Base-by-base conservation (phyloP, 2,888 invertebrate genomes). In the Plebejus melissa region DNA sequence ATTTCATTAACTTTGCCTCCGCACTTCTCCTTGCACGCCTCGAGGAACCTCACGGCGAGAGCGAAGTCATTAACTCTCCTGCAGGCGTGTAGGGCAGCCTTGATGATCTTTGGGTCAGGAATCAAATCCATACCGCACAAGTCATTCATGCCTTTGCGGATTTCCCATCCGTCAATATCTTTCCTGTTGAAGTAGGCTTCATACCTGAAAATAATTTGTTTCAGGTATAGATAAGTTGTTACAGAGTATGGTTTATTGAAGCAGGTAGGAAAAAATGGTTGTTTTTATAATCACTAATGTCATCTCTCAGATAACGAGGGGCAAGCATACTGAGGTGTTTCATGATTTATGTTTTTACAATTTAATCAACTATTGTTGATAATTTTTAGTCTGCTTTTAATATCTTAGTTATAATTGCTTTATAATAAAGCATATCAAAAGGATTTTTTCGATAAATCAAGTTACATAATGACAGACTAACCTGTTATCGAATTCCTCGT, bases 151-250 rank as follows among this genome's bases (percentile, higher is more conserved):
- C 96, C 98, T 87, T 98, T 97, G 77, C 99, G 96, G 82, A 98
- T 94, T 93, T 98, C 98, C 99, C 99, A 99, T 75, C 97, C 97
- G 89, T 98, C 98, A 86, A 99, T 97, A 83, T 98, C 97, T 78
- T 95, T 93, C 78, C 97, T 96, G 88, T 96, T 97, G 94, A 99
- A 98, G 90, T 95, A 98, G 69, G 95, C 94, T 86, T 96, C 97
- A 87, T 97, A 98, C 86, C 96, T 95, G 88, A 70, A 90, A 90
- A 74, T 32, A 28, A 75, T 76, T 28, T 54, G 38, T 57, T 36
- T 4, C 22, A 28, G 16, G 7, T 60, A 28, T 28, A 28, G 16
- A 58, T n/a, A 58, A 22, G 16, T 58, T 11, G 9, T 22, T 6
- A 22, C 58, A 22, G 58, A 58, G 22, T 5, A 22, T 7, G 7